Conservation (phyloP, 2,797 vertebrate genomes). For the Chrysocyon brachyurus region DNA sequence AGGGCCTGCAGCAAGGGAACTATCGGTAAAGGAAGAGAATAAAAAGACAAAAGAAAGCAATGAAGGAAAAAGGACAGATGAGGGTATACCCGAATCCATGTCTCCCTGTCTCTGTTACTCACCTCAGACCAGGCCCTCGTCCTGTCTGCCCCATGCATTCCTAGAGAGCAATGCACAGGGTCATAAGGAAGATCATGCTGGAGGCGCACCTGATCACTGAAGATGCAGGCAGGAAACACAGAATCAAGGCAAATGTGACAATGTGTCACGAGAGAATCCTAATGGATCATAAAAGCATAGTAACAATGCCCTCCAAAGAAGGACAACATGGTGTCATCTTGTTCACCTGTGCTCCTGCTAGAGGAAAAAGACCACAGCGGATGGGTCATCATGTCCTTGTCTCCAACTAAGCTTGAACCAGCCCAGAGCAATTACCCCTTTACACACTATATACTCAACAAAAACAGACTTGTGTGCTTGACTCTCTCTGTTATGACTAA, state of each 20-base stretch:
- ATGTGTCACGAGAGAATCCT: not conserved
- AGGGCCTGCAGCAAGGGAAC: not conserved
- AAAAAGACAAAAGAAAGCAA: not conserved
- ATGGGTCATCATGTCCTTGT: not conserved
- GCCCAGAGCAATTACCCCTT: not conserved
- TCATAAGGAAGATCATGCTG: rapidly evolving
- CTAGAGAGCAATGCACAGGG: not conserved
- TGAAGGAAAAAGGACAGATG: not conserved
- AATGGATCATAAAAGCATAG: rapidly evolving
- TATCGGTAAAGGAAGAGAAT: not conserved
- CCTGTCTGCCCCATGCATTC: not conserved
- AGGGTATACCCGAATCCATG: not conserved
- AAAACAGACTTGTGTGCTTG: not conserved
- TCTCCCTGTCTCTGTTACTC: not conserved
- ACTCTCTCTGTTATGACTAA: not conserved
- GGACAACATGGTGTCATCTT: not conserved
- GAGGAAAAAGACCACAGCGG: not conserved
- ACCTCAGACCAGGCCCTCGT: not conserved
- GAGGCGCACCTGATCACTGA: not conserved
- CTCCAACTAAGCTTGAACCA: not conserved
- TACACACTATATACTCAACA: not conserved
- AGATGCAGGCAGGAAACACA: not conserved
- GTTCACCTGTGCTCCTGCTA: rapidly evolving
- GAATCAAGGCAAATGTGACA: not conserved
- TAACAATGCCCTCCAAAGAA: not conserved